A percentile compares a stretch with the other conserved stretches of the same genome.
Evolutionary conservation across 1,140 invertebrate genomes (phyloP).

Genomic region (Drosophila eugracilis): DNA sequence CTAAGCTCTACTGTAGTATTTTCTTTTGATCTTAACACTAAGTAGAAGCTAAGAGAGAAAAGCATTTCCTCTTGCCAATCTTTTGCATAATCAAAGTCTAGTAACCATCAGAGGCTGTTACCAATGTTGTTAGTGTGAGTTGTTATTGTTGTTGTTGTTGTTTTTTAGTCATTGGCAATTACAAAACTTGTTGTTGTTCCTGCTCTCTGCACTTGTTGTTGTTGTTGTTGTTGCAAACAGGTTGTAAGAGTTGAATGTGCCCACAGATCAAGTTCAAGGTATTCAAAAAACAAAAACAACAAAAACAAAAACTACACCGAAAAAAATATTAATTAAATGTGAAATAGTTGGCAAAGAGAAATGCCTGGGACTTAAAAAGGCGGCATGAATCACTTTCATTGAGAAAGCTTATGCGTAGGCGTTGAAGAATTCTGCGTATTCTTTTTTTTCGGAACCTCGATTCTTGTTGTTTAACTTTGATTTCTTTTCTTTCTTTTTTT

Average conservation of each 20-base stretch:
- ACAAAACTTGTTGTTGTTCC: conserved; percentile 61
- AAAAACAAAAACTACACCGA: conserved; percentile 2
- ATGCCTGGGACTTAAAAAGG: conserved; percentile 73
- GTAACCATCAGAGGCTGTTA: conserved; percentile 6
- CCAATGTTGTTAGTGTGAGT: conserved; percentile 5
- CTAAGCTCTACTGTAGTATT: no score
- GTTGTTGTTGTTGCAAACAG: conserved; percentile 63
- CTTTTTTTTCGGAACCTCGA: conserved; percentile 22
- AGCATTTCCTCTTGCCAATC: conserved; percentile 59
- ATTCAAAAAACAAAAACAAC: conserved; percentile 28
- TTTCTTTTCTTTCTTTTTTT: conserved; percentile 60
- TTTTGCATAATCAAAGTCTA: conserved; percentile 68
- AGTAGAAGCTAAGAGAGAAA: conserved; percentile 14
- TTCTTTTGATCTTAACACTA: background rate
- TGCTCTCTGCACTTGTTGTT: background rate
- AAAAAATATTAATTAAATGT: conserved; percentile 46
- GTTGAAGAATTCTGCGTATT: conserved; percentile 50
- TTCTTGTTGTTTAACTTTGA: conserved; percentile 52
- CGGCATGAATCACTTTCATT: conserved; percentile 76
- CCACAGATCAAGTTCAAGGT: conserved; percentile 76
- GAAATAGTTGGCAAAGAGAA: conserved; percentile 66
- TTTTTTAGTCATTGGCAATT: conserved; percentile 53
- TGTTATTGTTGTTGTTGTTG: conserved; percentile 19
- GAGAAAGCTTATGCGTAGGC: conserved; percentile 69
- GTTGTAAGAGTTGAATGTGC: conserved; percentile 75